A percentile compares a stretch with the other conserved stretches of the same genome.
Conservation (phyloP, 30 jellyfish, hydroid and myxozoan species). For the Turritopsis dohrnii region DNA sequence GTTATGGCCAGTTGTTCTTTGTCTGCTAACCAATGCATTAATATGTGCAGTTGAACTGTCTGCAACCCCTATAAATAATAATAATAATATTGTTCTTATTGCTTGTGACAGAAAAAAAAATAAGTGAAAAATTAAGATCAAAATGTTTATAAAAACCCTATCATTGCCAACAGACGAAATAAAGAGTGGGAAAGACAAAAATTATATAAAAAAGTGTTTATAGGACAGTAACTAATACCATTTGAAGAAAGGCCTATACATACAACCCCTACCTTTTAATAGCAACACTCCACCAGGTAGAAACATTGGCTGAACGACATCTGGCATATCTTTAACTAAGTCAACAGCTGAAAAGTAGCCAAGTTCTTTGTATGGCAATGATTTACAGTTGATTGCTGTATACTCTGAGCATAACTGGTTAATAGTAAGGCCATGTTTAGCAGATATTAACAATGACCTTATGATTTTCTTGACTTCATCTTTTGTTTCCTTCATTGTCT, state of each 20-base stretch:
- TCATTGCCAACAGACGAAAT: no score
- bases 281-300: conserved; percentile 68
- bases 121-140: no score
- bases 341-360: conserved; percentile 70
- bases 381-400: conserved; percentile 51
- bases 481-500: conserved; percentile 15
- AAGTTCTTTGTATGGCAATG: conserved; percentile 64
- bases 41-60: conserved; percentile 68
- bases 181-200: no score
- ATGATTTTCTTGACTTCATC: conserved; percentile 59
- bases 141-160: no score
- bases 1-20: conserved; percentile 41
- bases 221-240: no score
- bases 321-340: conserved; percentile 66
- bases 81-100: no score
- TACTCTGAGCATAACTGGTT: conserved; percentile 47
- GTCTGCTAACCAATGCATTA: conserved; percentile 46
- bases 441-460: conserved; percentile 61
- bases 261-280: conserved; percentile 49
- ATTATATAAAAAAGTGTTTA: no score
- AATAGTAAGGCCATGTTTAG: conserved; percentile 59
- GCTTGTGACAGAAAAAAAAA: no score
- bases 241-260: no score
- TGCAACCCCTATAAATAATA: conserved; percentile 44
- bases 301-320: conserved; percentile 60